Base-by-base conservation (phyloP, 2,113 vertebrate species). In the Scatophagus argus region DNA sequence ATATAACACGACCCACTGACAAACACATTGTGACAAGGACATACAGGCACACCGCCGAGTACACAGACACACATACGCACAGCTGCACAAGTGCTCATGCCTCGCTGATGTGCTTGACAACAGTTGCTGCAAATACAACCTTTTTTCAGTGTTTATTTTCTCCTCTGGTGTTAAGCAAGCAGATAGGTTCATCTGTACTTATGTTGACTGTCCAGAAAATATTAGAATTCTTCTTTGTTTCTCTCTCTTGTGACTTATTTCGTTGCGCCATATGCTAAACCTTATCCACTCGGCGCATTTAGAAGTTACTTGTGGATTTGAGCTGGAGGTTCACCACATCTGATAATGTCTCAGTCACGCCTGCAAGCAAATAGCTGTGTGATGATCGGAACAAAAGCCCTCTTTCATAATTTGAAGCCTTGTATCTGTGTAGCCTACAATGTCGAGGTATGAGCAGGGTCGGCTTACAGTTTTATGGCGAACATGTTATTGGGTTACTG, bases 11-110 rank as follows among this genome's bases (percentile, higher is more conserved):
- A 54, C 27, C 65, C 63, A 8, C 65, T 87, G 89, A 92, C 87
- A 89, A 90, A 93, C 89, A 60, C 79, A 52, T 38, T 83, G 84
- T 89, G 94, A 93, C 93, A 92, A 76, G 89, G 85, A 85, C 83
- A 87, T 61, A 55, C 82, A 83, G 72, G 54, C 75, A 52, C 82
- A 75, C 74, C 52, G 76, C 72, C 19, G 62, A 55, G 56, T 21
- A 44, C 39, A 31, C 43, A 61, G 16, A 61, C 52, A 34, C 71
- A 52, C 68, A 70, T 12, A 17, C 1, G 14, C 54, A 67, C 69
- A 36, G 27, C 14, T 19, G 11, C 51, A 74, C 69, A 69, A 63
- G 62, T 29, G 7, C 65, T 54, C 54, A 8, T 51, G 59, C 56
- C 59, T 56, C 12, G 47, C 66, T n/a, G 32, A 39, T 72, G 49